phyloP scores from a whole-genome alignment of 1,140 invertebrate species.

The Trypoxylus dichotomus region DNA sequence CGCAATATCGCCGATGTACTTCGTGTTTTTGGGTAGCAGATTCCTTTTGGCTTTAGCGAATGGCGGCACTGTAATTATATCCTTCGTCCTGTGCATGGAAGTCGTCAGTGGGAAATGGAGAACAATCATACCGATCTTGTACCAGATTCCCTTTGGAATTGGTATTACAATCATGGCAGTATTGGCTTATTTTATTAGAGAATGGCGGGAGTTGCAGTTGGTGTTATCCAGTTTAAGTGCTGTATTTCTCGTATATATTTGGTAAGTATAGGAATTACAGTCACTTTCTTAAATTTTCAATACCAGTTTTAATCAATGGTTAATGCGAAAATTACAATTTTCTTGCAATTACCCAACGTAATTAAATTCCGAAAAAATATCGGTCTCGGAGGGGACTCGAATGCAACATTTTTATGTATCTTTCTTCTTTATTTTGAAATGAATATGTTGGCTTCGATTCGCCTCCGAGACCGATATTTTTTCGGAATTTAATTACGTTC shows the following conservation, averaged over 20 bases:
- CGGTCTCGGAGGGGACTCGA: too few relatives aligned
- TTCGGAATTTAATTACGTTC: too few relatives aligned
- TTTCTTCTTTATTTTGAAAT: too few relatives aligned
- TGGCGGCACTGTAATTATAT: slow-evolving; percentile 71
- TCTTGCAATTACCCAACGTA: too few relatives aligned
- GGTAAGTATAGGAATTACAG: too few relatives aligned
- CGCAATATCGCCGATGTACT: slow-evolving; percentile 64
- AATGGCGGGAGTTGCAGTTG: slow-evolving; percentile 74
- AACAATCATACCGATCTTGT: slow-evolving; percentile 68
- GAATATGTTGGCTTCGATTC: too few relatives aligned
- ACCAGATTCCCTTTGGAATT: slow-evolving; percentile 70
- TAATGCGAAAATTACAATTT: too few relatives aligned
- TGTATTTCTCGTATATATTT: slow-evolving; percentile 71
- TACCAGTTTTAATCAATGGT: too few relatives aligned
- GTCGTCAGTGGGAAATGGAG: slow-evolving; percentile 67
- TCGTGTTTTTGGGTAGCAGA: slow-evolving; percentile 62
- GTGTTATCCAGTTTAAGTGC: slow-evolving; percentile 70
- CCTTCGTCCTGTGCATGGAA: slow-evolving; percentile 62
- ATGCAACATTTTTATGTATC: too few relatives aligned
- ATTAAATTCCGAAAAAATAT: neutral
- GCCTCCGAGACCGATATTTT: too few relatives aligned
- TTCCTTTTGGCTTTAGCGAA: slow-evolving; percentile 71
- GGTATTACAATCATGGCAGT: slow-evolving; percentile 64
- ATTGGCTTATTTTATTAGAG: slow-evolving; percentile 65
- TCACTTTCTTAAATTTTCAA: too few relatives aligned